These are phyloP conservation scores for Halesus radiatus DNA, from an alignment of 1,140 invertebrate genomes.

Conservation along the genomic window DNA sequence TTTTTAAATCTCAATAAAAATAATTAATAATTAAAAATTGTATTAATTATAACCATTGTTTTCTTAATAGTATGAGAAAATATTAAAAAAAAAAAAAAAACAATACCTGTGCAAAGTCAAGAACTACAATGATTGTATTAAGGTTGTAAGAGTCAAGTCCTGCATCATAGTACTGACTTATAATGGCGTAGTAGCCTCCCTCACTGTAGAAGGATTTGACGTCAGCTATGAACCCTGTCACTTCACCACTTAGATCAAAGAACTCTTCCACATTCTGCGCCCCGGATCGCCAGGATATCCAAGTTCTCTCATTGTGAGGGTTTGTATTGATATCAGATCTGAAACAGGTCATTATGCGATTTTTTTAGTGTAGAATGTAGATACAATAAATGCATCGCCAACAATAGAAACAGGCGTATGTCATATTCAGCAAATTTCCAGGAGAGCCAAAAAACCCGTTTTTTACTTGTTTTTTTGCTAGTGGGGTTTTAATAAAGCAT, in stretches of 20 bases:
- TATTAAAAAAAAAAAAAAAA: background rate
- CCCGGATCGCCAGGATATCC: slow-evolving; percentile 41
- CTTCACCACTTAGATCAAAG: slow-evolving; percentile 31
- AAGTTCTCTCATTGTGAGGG: slow-evolving; percentile 20
- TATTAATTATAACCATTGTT: too few relatives aligned
- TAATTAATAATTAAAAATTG: too few relatives aligned
- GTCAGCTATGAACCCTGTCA: slow-evolving; percentile 47
- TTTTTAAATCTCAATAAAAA: too few relatives aligned
- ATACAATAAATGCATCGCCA: too few relatives aligned
- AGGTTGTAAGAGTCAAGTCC: slow-evolving; percentile 43
- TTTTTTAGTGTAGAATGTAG: too few relatives aligned
- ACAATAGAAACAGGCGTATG: too few relatives aligned
- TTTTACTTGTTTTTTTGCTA: too few relatives aligned
- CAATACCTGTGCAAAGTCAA: slow-evolving; percentile 45
- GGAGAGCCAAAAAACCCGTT: too few relatives aligned
- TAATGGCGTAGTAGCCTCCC: slow-evolving; percentile 44
- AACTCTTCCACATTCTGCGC: background rate
- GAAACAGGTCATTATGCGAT: slow-evolving; percentile 6
- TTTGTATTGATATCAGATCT: background rate
- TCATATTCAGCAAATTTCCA: too few relatives aligned
- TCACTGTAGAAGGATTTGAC: slow-evolving; percentile 45
- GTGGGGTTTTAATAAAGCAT: too few relatives aligned
- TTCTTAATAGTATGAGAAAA: too few relatives aligned
- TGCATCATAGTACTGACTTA: slow-evolving; percentile 47
- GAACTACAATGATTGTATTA: slow-evolving; percentile 33